Conservation (phyloP, 37 sponge, comb jelly and placozoan genomes). For the Chondrilla cf. caribensis region DNA sequence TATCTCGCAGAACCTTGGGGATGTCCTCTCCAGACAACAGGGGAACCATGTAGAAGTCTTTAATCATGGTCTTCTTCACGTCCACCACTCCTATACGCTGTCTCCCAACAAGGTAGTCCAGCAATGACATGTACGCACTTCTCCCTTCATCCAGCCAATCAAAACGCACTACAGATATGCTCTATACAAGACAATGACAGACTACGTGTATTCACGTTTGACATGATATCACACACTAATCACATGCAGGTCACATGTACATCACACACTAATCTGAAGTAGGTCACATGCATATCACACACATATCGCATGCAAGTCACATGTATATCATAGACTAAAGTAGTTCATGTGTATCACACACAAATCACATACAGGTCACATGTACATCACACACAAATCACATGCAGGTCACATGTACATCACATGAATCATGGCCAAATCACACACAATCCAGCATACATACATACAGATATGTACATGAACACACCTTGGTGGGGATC, state of each 20-base stretch:
- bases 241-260: too few species aligned
- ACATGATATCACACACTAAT: not conserved
- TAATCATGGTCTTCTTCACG: conserved; percentile 24
- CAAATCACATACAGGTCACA: too few species aligned
- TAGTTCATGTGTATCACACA: too few species aligned
- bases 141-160: conserved; percentile 42
- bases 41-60: conserved; percentile 79
- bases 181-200: conserved; percentile 26
- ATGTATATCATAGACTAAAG: too few species aligned
- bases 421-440: too few species aligned
- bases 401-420: too few species aligned
- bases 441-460: too few species aligned
- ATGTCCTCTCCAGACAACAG: conserved; percentile 21
- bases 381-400: too few species aligned
- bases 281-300: too few species aligned
- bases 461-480: not conserved
- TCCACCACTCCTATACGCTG: conserved; percentile 57
- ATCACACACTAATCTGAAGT: too few species aligned
- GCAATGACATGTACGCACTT: conserved; percentile 47
- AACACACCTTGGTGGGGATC: conserved; percentile 46
- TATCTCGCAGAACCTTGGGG: conserved; percentile 24
- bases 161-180: conserved; percentile 55
- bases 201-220: too few species aligned
- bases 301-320: too few species aligned
- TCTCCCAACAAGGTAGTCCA: conserved; percentile 63